phyloP scores from a whole-genome alignment of 2,888 invertebrate species.

The Lissonota sp. region DNA sequence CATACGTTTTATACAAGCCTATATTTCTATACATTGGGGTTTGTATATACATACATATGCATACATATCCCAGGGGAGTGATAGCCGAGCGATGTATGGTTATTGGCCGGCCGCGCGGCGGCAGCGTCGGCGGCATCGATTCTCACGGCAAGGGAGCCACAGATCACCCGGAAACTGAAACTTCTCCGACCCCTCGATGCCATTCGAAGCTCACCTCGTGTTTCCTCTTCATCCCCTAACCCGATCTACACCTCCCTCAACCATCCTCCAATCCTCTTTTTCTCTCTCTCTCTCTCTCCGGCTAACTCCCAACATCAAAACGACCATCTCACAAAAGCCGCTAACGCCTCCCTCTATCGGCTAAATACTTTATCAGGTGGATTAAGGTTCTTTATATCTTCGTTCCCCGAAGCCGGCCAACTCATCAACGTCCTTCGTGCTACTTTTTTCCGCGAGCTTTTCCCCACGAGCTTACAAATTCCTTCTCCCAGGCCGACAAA shows the following conservation, averaged over 20 bases:
- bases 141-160: slow-evolving; percentile 83
- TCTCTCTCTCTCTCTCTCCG: neutral
- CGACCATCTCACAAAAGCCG: slow-evolving; percentile 23
- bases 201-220: slow-evolving; percentile 45
- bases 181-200: slow-evolving; percentile 69
- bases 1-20: slow-evolving; percentile 41
- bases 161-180: slow-evolving; percentile 83
- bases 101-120: slow-evolving; percentile 81
- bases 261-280: slow-evolving; percentile 40
- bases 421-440: too few relatives aligned
- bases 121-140: slow-evolving; percentile 80
- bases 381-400: slow-evolving; percentile 74
- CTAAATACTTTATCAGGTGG: slow-evolving; percentile 82
- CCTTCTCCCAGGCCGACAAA: too few relatives aligned
- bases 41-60: slow-evolving; percentile 35
- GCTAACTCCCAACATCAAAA: slow-evolving; percentile 24
- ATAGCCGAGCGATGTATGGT: slow-evolving; percentile 82
- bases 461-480: too few relatives aligned
- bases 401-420: neutral
- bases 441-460: too few relatives aligned
- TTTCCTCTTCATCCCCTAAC: slow-evolving; percentile 6
- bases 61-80: slow-evolving; percentile 79
- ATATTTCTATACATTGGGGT: neutral
- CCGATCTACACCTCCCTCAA: slow-evolving; percentile 35
- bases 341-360: slow-evolving; percentile 28